Evolutionary conservation across 2,888 invertebrate genomes (phyloP).

Genomic region (Aethes cnicana): DNA sequence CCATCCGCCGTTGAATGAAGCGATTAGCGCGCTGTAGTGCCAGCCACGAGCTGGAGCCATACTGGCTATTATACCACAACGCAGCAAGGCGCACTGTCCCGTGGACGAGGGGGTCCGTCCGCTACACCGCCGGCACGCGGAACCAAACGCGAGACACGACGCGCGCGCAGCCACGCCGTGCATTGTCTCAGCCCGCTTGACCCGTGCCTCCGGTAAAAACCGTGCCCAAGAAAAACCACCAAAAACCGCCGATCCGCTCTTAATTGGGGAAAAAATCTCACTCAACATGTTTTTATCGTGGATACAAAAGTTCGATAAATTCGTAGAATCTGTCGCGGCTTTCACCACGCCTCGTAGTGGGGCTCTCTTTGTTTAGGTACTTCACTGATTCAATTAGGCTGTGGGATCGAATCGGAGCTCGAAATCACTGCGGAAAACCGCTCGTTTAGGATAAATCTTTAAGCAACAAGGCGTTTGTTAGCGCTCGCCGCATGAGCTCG

Average conservation of each 20-base stretch:
- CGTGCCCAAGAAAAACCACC: slow-evolving; percentile 57
- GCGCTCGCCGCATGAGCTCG: slow-evolving; percentile 41
- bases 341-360: slow-evolving; percentile 28
- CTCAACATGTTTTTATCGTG: slow-evolving; percentile 55
- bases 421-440: slow-evolving; percentile 31
- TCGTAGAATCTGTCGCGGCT: slow-evolving; percentile 32
- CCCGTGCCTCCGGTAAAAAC: slow-evolving; percentile 78
- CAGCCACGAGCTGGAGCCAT: slow-evolving; percentile 27
- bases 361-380: background rate
- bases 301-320: slow-evolving; percentile 40
- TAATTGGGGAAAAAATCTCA: slow-evolving; percentile 70
- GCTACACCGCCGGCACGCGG: slow-evolving; percentile 64
- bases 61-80: too few species aligned
- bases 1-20: slow-evolving; percentile 74
- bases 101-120: background rate
- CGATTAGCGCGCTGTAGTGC: slow-evolving; percentile 77
- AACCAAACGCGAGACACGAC: slow-evolving; percentile 71
- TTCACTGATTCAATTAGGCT: background rate
- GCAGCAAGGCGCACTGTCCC: slow-evolving; percentile 11
- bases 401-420: slow-evolving; percentile 4
- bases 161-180: slow-evolving; percentile 59
- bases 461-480: slow-evolving; percentile 67
- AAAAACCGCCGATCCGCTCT: slow-evolving; percentile 57
- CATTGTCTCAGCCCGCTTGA: slow-evolving; percentile 78
- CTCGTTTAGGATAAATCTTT: slow-evolving; percentile 57